These are phyloP conservation scores for Drosophila diplacantha DNA, from an alignment of 2,888 invertebrate species.

Conservation along the genomic window DNA sequence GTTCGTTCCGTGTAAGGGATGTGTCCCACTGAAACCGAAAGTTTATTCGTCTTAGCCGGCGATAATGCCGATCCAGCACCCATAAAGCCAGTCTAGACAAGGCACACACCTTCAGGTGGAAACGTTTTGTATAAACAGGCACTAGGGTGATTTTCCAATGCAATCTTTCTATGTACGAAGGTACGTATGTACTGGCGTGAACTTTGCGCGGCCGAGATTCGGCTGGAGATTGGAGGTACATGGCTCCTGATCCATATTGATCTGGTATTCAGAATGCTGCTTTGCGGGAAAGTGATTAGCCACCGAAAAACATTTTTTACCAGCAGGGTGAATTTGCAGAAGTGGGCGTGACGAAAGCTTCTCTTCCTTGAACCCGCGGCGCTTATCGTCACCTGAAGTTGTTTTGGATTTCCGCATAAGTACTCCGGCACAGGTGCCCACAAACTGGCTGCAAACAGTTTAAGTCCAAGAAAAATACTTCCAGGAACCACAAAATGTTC, in stretches of 20 bases:
- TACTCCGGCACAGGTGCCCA: neutral
- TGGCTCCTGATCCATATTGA: no score
- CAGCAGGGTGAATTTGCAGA: neutral
- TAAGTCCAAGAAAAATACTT: neutral
- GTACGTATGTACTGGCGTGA: neutral
- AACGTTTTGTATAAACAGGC: neutral
- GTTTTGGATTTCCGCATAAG: neutral
- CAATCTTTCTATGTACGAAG: neutral
- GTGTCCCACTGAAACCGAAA: neutral
- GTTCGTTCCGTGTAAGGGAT: neutral
- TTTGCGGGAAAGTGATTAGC: neutral
- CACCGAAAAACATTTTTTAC: neutral
- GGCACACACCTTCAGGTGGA: neutral
- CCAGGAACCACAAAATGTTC: neutral
- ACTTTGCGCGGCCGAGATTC: neutral
- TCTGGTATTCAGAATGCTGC: neutral
- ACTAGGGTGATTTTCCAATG: neutral
- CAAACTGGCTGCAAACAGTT: neutral
- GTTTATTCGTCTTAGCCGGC: neutral
- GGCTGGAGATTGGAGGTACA: neutral
- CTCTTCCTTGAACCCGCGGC: neutral
- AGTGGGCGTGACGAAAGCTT: neutral
- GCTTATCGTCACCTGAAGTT: neutral
- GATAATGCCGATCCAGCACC: neutral
- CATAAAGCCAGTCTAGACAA: neutral